phyloP scores from a whole-genome alignment of 1,140 invertebrate species.

The Drosophila repleta region DNA sequence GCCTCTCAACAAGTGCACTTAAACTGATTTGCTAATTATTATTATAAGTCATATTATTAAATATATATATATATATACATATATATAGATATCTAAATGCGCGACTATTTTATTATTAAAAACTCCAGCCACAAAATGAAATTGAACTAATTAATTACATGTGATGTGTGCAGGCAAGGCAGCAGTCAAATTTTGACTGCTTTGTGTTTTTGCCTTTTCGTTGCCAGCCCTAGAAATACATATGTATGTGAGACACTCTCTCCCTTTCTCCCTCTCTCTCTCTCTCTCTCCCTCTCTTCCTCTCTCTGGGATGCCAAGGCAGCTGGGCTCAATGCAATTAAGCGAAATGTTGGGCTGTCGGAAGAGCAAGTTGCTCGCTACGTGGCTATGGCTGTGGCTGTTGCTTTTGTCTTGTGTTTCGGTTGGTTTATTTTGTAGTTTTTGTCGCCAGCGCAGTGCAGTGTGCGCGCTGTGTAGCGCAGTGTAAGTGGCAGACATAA shows the following conservation, averaged over 20 bases:
- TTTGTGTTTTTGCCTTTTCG: slow-evolving; percentile 3
- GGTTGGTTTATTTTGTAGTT: background rate
- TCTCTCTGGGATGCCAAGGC: background rate
- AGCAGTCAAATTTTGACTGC: slow-evolving; percentile 12
- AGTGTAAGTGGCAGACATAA: slow-evolving; percentile 49
- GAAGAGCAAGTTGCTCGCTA: slow-evolving; percentile 4
- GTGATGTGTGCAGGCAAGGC: background rate
- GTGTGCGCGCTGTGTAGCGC: background rate
- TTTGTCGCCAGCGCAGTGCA: slow-evolving; percentile 28
- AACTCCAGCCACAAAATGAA: background rate
- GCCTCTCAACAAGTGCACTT: too few species aligned
- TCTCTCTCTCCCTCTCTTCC: too few species aligned
- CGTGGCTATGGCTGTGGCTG: slow-evolving; percentile 1
- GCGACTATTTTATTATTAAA: too few species aligned
- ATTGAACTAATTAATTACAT: background rate
- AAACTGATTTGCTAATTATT: too few species aligned
- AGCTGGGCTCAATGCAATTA: slow-evolving; percentile 64
- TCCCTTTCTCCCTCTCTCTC: too few species aligned
- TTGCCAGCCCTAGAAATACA: slow-evolving; percentile 48
- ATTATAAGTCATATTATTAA: too few species aligned
- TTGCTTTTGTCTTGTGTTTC: slow-evolving; percentile 6
- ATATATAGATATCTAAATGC: too few species aligned
- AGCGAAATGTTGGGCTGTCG: slow-evolving; percentile 57
- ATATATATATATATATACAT: too few species aligned
- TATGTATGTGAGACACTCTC: slow-evolving; percentile 38